Conservation (phyloP, 53 echinoderm and acorn worm genomes). For the Henricia sp. region DNA sequence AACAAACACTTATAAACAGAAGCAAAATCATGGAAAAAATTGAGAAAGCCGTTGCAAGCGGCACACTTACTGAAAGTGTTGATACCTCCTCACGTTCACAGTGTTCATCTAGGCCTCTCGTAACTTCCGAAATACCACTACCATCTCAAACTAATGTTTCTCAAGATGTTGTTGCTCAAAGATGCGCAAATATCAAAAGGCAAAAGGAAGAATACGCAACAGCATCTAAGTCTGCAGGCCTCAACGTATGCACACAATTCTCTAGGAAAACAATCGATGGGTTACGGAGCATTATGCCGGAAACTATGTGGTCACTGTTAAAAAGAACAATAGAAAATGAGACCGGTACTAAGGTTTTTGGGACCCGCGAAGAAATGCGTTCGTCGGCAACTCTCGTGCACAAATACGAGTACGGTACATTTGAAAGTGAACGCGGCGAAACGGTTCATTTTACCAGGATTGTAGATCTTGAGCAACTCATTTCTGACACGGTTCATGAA, state of each 20-base stretch:
- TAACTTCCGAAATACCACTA: neutral
- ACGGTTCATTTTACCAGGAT: neutral
- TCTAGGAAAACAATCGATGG: constrained; percentile 28
- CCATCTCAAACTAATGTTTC: too few relatives aligned
- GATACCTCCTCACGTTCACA: neutral
- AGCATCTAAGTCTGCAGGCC: neutral
- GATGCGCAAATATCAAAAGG: neutral
- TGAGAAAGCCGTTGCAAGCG: neutral
- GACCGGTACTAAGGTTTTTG: neutral
- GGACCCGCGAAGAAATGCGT: neutral
- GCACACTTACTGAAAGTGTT: neutral
- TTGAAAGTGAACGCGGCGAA: neutral
- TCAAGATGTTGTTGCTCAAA: neutral
- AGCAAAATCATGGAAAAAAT: neutral
- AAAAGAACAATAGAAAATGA: neutral
- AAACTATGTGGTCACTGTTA: constrained; percentile 15
- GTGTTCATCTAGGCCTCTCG: neutral
- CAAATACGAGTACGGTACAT: neutral
- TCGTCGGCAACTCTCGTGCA: neutral
- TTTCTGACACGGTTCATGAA: neutral
- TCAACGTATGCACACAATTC: constrained; percentile 5
- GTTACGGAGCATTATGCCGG: constrained; percentile 14
- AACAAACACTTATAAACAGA: neutral
- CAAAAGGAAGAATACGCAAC: constrained; percentile 4
- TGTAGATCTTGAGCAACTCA: neutral